Evolutionary conservation across 2,113 vertebrate genomes (phyloP), one percentile per base, ranked within the genome.

Genomic region (Pterophyllum scalare): DNA sequence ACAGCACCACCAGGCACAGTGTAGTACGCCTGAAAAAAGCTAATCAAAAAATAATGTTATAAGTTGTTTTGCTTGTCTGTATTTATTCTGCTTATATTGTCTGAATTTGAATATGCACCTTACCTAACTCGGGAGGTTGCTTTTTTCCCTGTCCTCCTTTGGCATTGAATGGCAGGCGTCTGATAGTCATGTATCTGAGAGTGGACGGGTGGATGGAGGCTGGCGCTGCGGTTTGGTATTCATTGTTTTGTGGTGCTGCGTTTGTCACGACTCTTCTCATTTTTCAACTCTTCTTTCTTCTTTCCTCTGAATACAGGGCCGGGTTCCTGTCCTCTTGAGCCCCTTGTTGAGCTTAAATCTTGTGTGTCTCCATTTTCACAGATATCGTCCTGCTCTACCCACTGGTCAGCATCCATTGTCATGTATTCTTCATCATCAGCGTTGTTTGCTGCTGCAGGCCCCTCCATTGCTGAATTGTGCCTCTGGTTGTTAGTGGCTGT

Each of bases 351-450:
- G 0, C 20, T 35, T 11, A 12, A 15, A 74, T 65, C 58, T 31
- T 38, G 24, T 8, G 40, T 58, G 6, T 82, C 82, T 67, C 40
- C 56, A 2, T n/a, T 82, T 82, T 82, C 80, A 70, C 82, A 82
- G 24, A 1, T 80, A 22, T 83, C 31, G 0, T 62, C n/a, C 0
- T 59, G 20, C 15, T 54, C 52, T 2, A 1, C 0, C 62, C 52
- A 67, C 28, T 52, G 5, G 7, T 81, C 59, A 31, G 74, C 31
- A 56, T 84, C 78, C 75, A 87, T 87, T 33, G 40, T 20, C 77
- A 84, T 89, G 78, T 89, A 87, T 9, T 82, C 67, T 22, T 80
- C 40, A 46, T 54, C 54, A 6, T 54, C 54, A 6, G 33, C 60
- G 26, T 2, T 4, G 1, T 20, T 60, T 58, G 19, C 46, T 81